A percentile compares a stretch with the other conserved stretches of the same genome.
phyloP scores from a whole-genome alignment of 2,113 vertebrate genomes.

The Craseonycteris thonglongyai region DNA sequence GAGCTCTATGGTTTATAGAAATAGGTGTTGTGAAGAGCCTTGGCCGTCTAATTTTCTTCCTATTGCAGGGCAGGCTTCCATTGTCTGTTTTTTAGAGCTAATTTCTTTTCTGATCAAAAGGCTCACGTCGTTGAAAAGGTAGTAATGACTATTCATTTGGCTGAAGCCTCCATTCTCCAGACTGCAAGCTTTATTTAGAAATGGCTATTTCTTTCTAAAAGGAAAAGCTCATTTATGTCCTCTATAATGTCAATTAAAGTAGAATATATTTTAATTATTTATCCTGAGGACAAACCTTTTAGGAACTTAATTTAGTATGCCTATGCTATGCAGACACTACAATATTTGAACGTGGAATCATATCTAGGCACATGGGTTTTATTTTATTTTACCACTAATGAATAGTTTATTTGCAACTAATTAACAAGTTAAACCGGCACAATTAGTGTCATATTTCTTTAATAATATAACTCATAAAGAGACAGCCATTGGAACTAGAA shows the following conservation, averaged over 20 bases:
- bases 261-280: conserved; percentile 88
- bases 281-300: conserved; percentile 83
- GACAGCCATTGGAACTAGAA: conserved; percentile 43
- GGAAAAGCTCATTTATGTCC: conserved; percentile 85
- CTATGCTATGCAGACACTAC: conserved; percentile 70
- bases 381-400: conserved; percentile 80
- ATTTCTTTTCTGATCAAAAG: conserved; percentile 89
- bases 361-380: conserved; percentile 74
- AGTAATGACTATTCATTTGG: conserved; percentile 89
- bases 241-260: conserved; percentile 87
- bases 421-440: conserved; percentile 79
- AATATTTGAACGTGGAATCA: conserved; percentile 73
- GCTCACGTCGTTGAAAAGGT: conserved; percentile 85
- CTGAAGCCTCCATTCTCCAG: conserved; percentile 81
- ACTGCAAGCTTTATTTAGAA: conserved; percentile 85
- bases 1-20: conserved; percentile 84
- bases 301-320: conserved; percentile 83
- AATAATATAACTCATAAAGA: conserved; percentile 70
- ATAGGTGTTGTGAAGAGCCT: conserved; percentile 87
- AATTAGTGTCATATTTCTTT: conserved; percentile 77
- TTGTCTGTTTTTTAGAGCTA: conserved; percentile 87
- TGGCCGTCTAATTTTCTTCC: conserved; percentile 86
- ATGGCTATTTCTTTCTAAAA: conserved; percentile 84
- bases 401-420: conserved; percentile 83
- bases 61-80: conserved; percentile 85